Base-by-base conservation (phyloP, 2,113 vertebrate species). In the Ardeotis arabs region DNA sequence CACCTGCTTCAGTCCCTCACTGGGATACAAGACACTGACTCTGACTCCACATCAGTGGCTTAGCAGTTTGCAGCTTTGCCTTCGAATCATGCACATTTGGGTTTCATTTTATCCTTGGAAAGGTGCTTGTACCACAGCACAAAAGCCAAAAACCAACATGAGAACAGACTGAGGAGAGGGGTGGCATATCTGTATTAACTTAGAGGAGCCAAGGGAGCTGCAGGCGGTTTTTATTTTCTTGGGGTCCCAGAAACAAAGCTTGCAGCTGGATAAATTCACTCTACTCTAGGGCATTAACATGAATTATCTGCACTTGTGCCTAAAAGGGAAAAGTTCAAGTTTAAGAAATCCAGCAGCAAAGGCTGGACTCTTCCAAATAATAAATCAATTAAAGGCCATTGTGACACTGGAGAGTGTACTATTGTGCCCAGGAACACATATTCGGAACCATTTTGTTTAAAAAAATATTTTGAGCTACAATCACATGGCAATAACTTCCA, bases 191-290 rank as follows among this genome's bases (percentile, higher is more conserved):
- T 87, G 20, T 55, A 50, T 33, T 84, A 77, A 58, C 63, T 87
- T 49, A 55, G 41, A 69, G 39, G 27, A 87, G 31, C 22, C 70
- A 90, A 77, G 16, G 35, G 64, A 92, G 56, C 44, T 89, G 60
- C 56, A 89, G 35, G 37, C 66, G 66, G 70, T 24, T 23, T 72
- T 91, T 79, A 47, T 45, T 84, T 24, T 78, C 66, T 89, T 76
- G 79, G 33, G 44, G 35, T 79, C 56, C 45, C 64, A 86, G 85
- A 92, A 94, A 93, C 35, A 90, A 92, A 94, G 70, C 56, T 67
- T 87, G 73, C 63, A 93, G 75, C 47, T 81, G 53, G 55, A 77
- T 55, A 91, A 85, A 77, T 75, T 86, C 88, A 68, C 49, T 78
- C 24, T 60, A 33, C 68, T 83, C 39, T 29, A 70, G 29, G 25